Evolutionary conservation across 2,888 invertebrate genomes (phyloP), one percentile per base, ranked within the genome.

Genomic region (Artemia sp.): DNA sequence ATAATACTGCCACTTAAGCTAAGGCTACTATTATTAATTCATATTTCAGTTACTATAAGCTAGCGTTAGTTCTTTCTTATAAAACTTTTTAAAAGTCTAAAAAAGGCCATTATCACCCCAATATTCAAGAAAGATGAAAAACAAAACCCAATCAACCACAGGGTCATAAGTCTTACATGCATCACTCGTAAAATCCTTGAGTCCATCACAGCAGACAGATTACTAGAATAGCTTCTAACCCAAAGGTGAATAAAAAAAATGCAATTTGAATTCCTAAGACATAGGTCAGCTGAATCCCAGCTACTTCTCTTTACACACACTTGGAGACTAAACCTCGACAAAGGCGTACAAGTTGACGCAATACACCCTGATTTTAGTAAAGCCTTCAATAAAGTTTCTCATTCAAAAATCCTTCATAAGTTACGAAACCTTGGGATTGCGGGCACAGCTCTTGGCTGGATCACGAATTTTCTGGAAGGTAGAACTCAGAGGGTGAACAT

Each of bases 261-360:
- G 24, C 12, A 53, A 1, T 4, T 53, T 53, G 2, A 14, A 53
- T 53, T 53, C 58, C 14, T 53, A 53, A 53, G 14, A 53, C 58
- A 53, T 53, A 53, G 58, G 14, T 53, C 58, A 53, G 58, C 58
- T n/a, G 58, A 53, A 14, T 12, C 58, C 14, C 58, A 53, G 58
- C 58, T n/a, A 14, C 24, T 24, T 24, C 24, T 24, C 2, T 2
- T 1, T n/a, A 14, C 14, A 53, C 1, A 53, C 58, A 14, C 3
- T 4, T 53, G 58, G 58, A 53, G 58, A 14, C 4, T 53, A 53
- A 53, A 53, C 12, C 58, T 53, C 1, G 4, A 53, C 2, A 53
- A 53, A 53, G 58, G 58, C 58, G 3, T n/a, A 12, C 58, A 53
- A 53, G 14, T 53, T 4, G 58, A n/a, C 14, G 12, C 14, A 14